phyloP scores from a whole-genome alignment of 2,888 invertebrate genomes.

The Byasa hedistus region DNA sequence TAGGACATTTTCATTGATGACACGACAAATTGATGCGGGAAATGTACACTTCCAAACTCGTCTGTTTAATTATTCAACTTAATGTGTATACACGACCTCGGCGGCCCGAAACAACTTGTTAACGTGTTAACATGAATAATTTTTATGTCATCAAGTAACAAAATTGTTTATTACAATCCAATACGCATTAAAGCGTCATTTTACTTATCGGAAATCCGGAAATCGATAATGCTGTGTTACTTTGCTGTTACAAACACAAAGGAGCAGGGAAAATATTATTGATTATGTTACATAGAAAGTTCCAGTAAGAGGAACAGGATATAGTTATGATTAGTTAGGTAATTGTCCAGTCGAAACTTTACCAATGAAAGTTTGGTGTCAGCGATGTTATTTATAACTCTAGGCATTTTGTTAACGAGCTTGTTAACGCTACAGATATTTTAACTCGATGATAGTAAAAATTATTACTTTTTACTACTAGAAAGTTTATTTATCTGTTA shows the following conservation, averaged over 20 bases:
- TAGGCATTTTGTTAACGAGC: too few relatives aligned
- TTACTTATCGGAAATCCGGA: neutral
- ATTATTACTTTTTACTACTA: too few relatives aligned
- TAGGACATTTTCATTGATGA: too few relatives aligned
- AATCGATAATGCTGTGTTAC: too few relatives aligned
- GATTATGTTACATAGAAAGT: neutral
- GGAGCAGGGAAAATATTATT: too few relatives aligned
- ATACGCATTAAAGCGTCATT: neutral
- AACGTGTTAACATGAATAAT: neutral
- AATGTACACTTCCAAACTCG: neutral
- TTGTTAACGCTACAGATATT: too few relatives aligned
- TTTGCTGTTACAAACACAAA: too few relatives aligned
- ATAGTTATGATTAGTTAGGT: constrained; percentile 11
- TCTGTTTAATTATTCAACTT: neutral
- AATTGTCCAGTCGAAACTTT: constrained; percentile 5
- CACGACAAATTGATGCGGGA: neutral
- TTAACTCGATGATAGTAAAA: too few relatives aligned
- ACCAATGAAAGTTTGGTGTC: constrained; percentile 8
- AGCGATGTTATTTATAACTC: neutral
- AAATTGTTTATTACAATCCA: constrained; percentile 1
- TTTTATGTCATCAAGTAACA: neutral
- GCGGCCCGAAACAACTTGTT: neutral
- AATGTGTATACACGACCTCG: neutral
- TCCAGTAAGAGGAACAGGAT: neutral
- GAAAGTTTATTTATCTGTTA: too few relatives aligned